Evolutionary conservation across 2,888 invertebrate genomes (phyloP), one percentile per base, ranked within the genome.

Genomic region (Drosophila algonquin): DNA sequence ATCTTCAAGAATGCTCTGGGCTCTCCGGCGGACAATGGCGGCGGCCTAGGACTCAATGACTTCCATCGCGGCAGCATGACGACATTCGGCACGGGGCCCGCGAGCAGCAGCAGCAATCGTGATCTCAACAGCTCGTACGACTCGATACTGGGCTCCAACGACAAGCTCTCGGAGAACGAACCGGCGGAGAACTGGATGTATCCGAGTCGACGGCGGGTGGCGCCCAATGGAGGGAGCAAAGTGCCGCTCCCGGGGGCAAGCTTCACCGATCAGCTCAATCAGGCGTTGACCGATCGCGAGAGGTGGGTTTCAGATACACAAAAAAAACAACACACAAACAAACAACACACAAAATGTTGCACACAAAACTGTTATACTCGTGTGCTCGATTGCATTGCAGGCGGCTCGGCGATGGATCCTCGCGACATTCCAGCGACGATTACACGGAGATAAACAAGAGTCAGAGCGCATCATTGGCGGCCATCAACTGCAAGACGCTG

Each of bases 241-340:
- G 73, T 90, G 61, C 96, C 96, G 71, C 71, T 89, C 65, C 96
- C 96, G 68, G 95, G 96, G 57, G 94, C 96, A 77, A 96, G 96
- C 64, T 94, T 97, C 80, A 96, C 97, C 21, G 97, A 97, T 92
- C 97, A 97, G 92, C 93, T 97, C 86, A 97, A 97, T 93, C 96
- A 96, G 92, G 96, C 97, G 85, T 93, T 97, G 88, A 96, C 97
- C 71, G 97, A 97, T 93, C 94, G 97, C 82, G 97, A 97, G 93
- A 94, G 96, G 91, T 94, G 96, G 71, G 81, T 76, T 18, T 9
- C 6, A 21, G 45, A 53, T 18, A 27, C 35, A 58, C 16, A 35
- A 27, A 68, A 21, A 58, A 21, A n/a, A 21, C 21, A 21, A 7
- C 10, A 51, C 5, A 45, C 8, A 30, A 14, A 24, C 18, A 27